Evolutionary conservation across 1,140 invertebrate genomes (phyloP).

Genomic region (Nasonia giraulti): DNA sequence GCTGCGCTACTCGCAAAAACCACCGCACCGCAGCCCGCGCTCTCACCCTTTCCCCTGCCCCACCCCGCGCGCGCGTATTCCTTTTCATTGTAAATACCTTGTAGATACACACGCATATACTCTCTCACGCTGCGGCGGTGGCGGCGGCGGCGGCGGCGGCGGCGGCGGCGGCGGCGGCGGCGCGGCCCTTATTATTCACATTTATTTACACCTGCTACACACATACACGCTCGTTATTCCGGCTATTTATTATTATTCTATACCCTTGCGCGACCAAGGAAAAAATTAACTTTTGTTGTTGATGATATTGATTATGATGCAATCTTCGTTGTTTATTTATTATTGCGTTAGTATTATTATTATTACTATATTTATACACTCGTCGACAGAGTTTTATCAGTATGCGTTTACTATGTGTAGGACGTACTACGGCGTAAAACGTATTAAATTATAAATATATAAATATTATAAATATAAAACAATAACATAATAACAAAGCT

Average conservation of each 20-base stretch:
- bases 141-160: no score
- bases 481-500: not conserved
- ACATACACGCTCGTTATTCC: not conserved
- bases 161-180: not conserved
- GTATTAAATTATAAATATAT: conserved; percentile 6
- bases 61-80: not conserved
- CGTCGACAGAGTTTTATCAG: not conserved
- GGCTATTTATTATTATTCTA: no score
- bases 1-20: not conserved
- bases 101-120: conserved; percentile 38
- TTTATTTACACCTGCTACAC: conserved; percentile 9
- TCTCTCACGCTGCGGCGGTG: no score
- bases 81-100: conserved; percentile 45
- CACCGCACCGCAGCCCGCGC: conserved; percentile 19
- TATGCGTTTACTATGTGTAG: not conserved
- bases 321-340: conserved; percentile 1
- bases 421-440: not conserved
- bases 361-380: not conserved
- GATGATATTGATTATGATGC: not conserved
- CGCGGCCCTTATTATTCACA: conserved; percentile 5
- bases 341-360: not conserved
- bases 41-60: not conserved
- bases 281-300: not conserved
- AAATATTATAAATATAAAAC: not conserved
- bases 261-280: no score